Conservation (phyloP, 2,888 invertebrate species). For the Drosophila fungiperda region DNA sequence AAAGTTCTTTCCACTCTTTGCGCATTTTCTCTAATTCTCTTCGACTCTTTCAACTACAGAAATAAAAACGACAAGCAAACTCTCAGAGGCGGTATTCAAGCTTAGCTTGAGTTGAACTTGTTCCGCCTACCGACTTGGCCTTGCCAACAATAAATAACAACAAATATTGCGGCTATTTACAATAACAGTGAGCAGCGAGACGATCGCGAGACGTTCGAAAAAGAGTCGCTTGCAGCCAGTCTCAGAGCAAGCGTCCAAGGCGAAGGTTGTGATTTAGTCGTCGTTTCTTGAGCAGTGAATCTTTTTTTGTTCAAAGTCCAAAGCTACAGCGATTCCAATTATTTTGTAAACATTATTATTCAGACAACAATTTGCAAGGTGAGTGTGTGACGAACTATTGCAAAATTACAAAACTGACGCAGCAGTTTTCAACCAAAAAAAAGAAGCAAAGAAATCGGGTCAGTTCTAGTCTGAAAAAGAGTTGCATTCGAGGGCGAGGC, state of each 20-base stretch:
- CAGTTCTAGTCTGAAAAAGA: slow-evolving; percentile 49
- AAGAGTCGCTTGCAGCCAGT: slow-evolving; percentile 61
- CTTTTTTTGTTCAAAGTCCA: slow-evolving; percentile 60
- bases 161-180: slow-evolving; percentile 52
- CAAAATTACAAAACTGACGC: slow-evolving; percentile 46
- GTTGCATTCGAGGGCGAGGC: slow-evolving; percentile 44
- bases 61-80: slow-evolving; percentile 22
- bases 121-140: slow-evolving; percentile 55
- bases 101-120: slow-evolving; percentile 55
- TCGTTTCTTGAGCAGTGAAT: slow-evolving; percentile 19
- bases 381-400: slow-evolving; percentile 43
- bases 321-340: slow-evolving; percentile 31
- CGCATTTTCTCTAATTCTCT: slow-evolving; percentile 6
- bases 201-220: slow-evolving; percentile 48
- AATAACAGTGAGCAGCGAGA: slow-evolving; percentile 49
- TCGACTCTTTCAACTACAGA: background rate
- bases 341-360: slow-evolving; percentile 30
- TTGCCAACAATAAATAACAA: slow-evolving; percentile 38
- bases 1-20: background rate
- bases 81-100: slow-evolving; percentile 24
- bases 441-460: slow-evolving; percentile 61
- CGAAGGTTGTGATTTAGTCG: slow-evolving; percentile 80
- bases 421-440: slow-evolving; percentile 38
- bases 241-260: slow-evolving; percentile 79
- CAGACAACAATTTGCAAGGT: slow-evolving; percentile 51